Conservation (phyloP, 2,113 vertebrate species). For the Hemicordylus capensis region DNA sequence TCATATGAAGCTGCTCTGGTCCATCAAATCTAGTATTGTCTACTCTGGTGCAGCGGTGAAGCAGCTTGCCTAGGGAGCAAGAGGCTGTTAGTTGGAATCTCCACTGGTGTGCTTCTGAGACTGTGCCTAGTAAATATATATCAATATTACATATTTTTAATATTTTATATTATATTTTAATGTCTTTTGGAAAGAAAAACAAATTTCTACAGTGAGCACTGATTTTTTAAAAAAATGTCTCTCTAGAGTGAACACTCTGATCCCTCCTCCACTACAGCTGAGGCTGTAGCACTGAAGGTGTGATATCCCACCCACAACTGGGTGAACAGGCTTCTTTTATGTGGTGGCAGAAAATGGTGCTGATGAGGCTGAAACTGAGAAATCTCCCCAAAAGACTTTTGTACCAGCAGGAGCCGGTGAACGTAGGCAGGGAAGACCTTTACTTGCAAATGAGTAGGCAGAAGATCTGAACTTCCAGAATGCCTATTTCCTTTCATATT, state of each 20-base stretch:
- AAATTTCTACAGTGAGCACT: no score
- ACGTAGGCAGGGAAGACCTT: neutral
- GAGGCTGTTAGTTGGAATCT: no score
- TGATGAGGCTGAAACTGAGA: neutral
- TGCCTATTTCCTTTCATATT: neutral
- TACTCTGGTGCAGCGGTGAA: no score
- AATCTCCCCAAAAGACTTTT: neutral
- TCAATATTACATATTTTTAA: no score
- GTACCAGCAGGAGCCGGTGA: neutral
- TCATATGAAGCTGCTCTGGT: no score
- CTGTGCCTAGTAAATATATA: no score
- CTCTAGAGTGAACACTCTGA: neutral
- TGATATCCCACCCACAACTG: neutral
- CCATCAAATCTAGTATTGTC: no score
- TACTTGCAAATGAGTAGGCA: neutral
- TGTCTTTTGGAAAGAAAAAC: no score
- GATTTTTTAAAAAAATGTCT: no score
- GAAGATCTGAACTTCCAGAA: neutral
- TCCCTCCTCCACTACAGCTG: neutral
- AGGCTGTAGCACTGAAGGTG: neutral
- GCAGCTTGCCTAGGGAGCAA: no score
- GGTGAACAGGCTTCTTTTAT: neutral
- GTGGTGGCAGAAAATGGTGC: neutral
- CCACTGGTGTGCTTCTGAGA: no score
- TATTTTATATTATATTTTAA: no score